These are phyloP conservation scores for Columba guinea DNA, from an alignment of 2,797 vertebrate species.

Conservation along the genomic window DNA sequence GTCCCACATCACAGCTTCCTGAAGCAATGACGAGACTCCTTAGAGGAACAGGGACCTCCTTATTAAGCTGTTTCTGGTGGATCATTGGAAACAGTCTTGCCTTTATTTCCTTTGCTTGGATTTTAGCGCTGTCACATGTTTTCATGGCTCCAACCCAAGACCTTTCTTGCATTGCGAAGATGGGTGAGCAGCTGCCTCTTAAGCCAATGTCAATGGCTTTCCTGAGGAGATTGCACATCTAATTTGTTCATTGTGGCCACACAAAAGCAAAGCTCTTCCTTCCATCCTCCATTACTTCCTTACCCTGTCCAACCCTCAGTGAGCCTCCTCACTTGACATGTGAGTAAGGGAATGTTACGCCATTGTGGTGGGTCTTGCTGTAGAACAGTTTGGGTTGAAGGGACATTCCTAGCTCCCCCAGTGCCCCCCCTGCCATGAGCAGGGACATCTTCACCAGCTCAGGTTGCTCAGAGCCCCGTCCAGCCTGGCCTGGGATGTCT, in stretches of 20 bases:
- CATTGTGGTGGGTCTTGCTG: too few species aligned
- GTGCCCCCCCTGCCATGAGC: too few species aligned
- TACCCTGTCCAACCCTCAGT: background rate
- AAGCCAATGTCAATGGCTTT: background rate
- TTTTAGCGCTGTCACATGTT: background rate
- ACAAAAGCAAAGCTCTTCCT: background rate
- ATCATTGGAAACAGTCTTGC: background rate
- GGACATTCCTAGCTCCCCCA: too few species aligned
- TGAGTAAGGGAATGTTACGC: background rate
- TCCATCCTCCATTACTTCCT: background rate
- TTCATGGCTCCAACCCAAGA: background rate
- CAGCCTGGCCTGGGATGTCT: too few species aligned
- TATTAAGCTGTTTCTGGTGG: background rate
- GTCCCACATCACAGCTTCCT: background rate
- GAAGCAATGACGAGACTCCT: background rate
- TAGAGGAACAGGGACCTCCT: background rate
- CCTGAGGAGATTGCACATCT: background rate
- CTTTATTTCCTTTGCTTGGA: background rate
- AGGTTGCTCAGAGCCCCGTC: too few species aligned
- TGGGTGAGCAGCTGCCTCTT: slow-evolving; percentile 9
- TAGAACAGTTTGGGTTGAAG: too few species aligned
- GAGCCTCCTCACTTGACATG: rapidly evolving
- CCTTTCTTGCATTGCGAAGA: background rate
- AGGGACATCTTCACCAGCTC: too few species aligned
- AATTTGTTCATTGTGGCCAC: background rate